Evolutionary conservation across 2,888 invertebrate genomes (phyloP), one percentile per base, ranked within the genome.

Genomic region (Formica aserva): DNA sequence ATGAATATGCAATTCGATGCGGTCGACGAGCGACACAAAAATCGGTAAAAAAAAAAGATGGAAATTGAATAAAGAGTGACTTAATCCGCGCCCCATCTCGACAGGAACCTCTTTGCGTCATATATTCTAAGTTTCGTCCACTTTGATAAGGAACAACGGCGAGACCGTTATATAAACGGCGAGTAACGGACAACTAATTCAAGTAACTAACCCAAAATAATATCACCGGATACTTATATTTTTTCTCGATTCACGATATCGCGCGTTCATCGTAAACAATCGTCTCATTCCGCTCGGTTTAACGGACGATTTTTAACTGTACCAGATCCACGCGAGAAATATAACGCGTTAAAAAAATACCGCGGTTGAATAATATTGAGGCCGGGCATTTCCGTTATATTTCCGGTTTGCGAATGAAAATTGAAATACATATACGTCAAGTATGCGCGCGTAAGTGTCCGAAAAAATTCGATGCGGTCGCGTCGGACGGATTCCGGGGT

Each of bases 1-100:
- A 80, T 80, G 78, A 80, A 80, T 80, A 80, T 71, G 78, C 71
- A 62, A 78, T 71, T 18, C 71, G 67, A 77, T 55, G 66, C 77
- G 71, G 60, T 62, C 60, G 78, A 69, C 57, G 78, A 78, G 35
- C 75, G 82, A 75, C 65, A 29, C 11, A 65, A 75, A 65, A 75
- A 75, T 76, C 26, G 26, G 26, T 35, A 9, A 57, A 15, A 32
- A 72, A 22, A 55, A 60, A 26, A 57, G 18, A 4, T 3, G 11
- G 9, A 15, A 65, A 32, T 41, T 45, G 41, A 57, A 32, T 18
- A 29, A 77, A 66, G 41, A 60, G n/a, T 38, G 26, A 26, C 83
- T 52, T 22, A 71, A 72, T 66, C 26, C 65, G 48, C 57, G 66
- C 48, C 35, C 15, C 38, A 32, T 78, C 69, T 78, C 81, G 45